Evolutionary conservation across 2,888 invertebrate species (phyloP), one percentile per base, ranked within the genome.

Genomic region (Plutella xylostella): DNA sequence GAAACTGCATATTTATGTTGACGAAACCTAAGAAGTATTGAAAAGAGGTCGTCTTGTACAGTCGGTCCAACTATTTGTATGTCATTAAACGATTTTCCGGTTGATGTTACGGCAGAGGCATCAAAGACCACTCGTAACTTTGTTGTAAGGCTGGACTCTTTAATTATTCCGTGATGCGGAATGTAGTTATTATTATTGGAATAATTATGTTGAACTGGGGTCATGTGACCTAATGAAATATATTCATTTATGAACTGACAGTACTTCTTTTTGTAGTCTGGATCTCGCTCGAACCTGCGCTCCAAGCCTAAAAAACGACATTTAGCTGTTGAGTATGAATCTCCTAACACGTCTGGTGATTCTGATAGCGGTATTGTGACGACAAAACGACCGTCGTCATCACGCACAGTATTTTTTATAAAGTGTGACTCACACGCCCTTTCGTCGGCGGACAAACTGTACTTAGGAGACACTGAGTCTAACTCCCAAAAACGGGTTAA

Each of bases 321-420:
- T 42, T 53, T 47, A 2, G 56, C 54, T 35, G 45, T 34, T 18
- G 25, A 9, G 30, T 48, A 55, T 6, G 56, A 51, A 14, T 56
- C 54, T 1, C 58, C 56, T 37, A 59, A 45, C 9, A 46, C 49
- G 6, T 46, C 25, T 7, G 52, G 51, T 33, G 46, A 44, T 22
- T 47, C 42, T 34, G 55, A 55, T n/a, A 57, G 45, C 14, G 59
- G 56, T 25, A 58, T 51, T 5, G 49, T 50, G 14, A 59, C 56
- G 6, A 52, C 45, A 46, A 58, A 58, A 11, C 47, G 40, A n/a
- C 56, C 57, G 33, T 50, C 43, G 4, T 47, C 14, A 14, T 51
- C 34, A 3, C 55, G 54, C 18, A 28, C 34, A 6, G 55, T 57
- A 15, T 38, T 49, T 28, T 40, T 21, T 20, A 15, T 15, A 45